These are phyloP conservation scores for Furcula furcula DNA, from an alignment of 2,888 invertebrate species.

Conservation along the genomic window DNA sequence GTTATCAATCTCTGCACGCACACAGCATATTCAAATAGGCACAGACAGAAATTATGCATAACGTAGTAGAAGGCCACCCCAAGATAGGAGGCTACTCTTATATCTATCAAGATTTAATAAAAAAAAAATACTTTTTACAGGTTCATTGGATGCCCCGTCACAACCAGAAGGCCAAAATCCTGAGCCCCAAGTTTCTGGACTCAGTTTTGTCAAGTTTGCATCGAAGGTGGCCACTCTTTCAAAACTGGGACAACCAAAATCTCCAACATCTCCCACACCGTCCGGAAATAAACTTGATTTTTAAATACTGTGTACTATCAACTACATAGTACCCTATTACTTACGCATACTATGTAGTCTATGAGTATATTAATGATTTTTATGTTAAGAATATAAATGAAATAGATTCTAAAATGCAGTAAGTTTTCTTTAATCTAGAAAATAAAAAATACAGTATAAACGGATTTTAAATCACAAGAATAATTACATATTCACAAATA, in stretches of 20 bases:
- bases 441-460: slow-evolving; percentile 81
- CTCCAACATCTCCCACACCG: slow-evolving; percentile 61
- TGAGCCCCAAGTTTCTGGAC: slow-evolving; percentile 61
- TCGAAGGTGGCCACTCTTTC: slow-evolving; percentile 67
- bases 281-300: slow-evolving; percentile 63
- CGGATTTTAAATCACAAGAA: slow-evolving; percentile 81
- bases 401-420: slow-evolving; percentile 57
- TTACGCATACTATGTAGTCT: background rate
- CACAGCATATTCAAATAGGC: too few species aligned
- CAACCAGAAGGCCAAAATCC: slow-evolving; percentile 62
- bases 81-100: too few species aligned
- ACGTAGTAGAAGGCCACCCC: too few species aligned
- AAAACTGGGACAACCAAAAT: slow-evolving; percentile 60
- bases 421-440: slow-evolving; percentile 81
- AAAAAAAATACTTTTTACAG: too few species aligned
- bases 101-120: too few species aligned
- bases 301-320: slow-evolving; percentile 26
- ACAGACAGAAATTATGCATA: too few species aligned
- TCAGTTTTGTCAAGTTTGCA: slow-evolving; percentile 70
- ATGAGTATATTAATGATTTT: slow-evolving; percentile 1
- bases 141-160: slow-evolving; percentile 64
- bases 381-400: slow-evolving; percentile 25
- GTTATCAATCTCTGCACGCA: too few species aligned
- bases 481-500: slow-evolving; percentile 82
- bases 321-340: background rate